Base-by-base conservation (phyloP, 1,140 invertebrate species). In the Pygmarrhopalites habei region DNA sequence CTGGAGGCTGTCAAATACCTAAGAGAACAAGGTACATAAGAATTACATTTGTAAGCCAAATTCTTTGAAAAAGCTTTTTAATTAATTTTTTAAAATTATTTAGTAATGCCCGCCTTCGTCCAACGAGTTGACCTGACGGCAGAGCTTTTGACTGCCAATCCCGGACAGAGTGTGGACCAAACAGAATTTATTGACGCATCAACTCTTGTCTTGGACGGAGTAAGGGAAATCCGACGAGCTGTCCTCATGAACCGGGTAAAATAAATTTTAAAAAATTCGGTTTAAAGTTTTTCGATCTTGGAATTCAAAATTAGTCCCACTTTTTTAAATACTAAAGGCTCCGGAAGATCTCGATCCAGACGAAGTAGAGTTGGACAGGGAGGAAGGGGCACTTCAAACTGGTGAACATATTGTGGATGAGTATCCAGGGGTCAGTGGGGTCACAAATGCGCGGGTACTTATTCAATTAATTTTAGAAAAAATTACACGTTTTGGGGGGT, bases 161-260 rank as follows among this genome's bases (percentile, higher is more conserved):
- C 86, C 2, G 81, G 83, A 10, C 87, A 87, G 70, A 89, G 91
- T 68, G 85, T 95, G 0, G 93, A 98, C 76, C 94, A 98, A 77
- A 97, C 97, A 79, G 94, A 98, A 77, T 98, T 98, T 74, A 97
- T 98, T 71, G 95, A 98, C 77, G 94, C 95, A 0, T 95, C 94
- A 1, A 80, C 92, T 53, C 79, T 97, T 17, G 94, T 99, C 10
- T 97, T 98, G 74, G 94, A 98, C 77, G 95, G 92, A 1, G 95
- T 99, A 0, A 78, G 93, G 30, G 95, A 98, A 77, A 97, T 99
- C 67, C 81, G 96, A 68, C 82, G 93, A 63, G 94, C 95, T 57
- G 93, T 99, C 44, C 80, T 99, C 1, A 92, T 98, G 89, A 98
- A 97, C 76, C 82, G 94, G 78, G 92, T 90, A 78, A 81, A 80